Evolutionary conservation across 2,888 invertebrate genomes (phyloP), one percentile per base, ranked within the genome.

Genomic region (Trachelus tabidus): DNA sequence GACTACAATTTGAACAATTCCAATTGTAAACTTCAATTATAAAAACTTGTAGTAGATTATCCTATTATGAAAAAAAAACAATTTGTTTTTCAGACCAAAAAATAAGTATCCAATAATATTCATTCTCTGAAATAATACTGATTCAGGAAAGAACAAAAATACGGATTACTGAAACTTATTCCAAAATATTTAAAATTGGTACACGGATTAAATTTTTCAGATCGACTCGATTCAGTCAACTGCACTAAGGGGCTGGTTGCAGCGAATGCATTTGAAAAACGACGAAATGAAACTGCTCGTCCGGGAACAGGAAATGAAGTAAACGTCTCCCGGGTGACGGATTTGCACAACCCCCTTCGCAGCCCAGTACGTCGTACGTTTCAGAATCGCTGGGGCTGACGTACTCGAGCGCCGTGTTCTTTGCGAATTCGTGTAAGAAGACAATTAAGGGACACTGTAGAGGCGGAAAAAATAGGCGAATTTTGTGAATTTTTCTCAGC

Each of bases 251-350:
- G 56, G 23, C 23, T 56, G 56, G 23, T 34, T 34, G 71, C 71
- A 34, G 71, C 34, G 4, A 31, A 71, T 71, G 71, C 30, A 71
- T 23, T 12, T 71, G 71, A 30, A 71, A 34, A 30, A 34, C 3
- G 78, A 71, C 68, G 69, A 73, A 76, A 76, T 78, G 73, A 68
- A 78, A 68, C 75, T 75, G 68, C 68, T 76, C 73, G 71, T 68
- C 40, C 73, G 75, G 76, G 78, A 78, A 78, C 76, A 78, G 73
- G 78, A 78, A 78, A 78, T 78, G 76, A 76, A 78, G 78, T 76
- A 69, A 78, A 76, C 78, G 76, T 78, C 78, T 78, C 76, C 37
- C 34, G 78, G 76, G 78, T 78, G 78, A 78, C 75, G 78, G 73
- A 78, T 78, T 78, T 73, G 76, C 34, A 75, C 73, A n/a, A 56